These are phyloP conservation scores for Protophormia terraenovae DNA, from an alignment of 2,888 invertebrate species.

Conservation along the genomic window DNA sequence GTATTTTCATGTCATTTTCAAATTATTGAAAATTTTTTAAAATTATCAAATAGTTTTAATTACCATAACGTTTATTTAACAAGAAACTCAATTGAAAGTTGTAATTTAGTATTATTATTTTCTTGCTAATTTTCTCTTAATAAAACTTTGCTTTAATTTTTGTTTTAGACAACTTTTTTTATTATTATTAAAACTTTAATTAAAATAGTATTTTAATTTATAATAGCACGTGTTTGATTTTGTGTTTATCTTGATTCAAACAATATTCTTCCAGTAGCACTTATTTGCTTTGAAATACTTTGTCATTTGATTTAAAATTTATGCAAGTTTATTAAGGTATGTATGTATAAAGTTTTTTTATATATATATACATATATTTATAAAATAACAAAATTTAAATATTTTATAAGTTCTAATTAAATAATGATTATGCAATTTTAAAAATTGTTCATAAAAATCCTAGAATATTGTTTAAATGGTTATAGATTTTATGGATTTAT, in stretches of 20 bases:
- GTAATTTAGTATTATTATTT: too few species aligned
- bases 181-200: slow-evolving; percentile 15
- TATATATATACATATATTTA: too few species aligned
- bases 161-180: neutral
- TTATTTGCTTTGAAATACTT: neutral
- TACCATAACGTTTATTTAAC: neutral
- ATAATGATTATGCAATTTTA: neutral
- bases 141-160: neutral
- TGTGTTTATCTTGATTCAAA: neutral
- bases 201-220: neutral
- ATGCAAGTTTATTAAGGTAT: neutral
- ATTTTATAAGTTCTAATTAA: slow-evolving; percentile 40
- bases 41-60: slow-evolving; percentile 2
- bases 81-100: neutral
- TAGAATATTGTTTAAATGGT: neutral
- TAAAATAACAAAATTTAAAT: slow-evolving; percentile 13
- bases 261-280: neutral
- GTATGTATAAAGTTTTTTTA: neutral
- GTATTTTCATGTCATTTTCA: slow-evolving; percentile 26
- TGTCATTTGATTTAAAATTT: neutral
- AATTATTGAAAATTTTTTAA: slow-evolving; percentile 30
- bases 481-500: neutral
- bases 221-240: neutral
- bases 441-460: neutral
- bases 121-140: neutral